Evolutionary conservation across 2,113 vertebrate species (phyloP), one percentile per base, ranked within the genome.

Genomic region (Ciconia stormi): DNA sequence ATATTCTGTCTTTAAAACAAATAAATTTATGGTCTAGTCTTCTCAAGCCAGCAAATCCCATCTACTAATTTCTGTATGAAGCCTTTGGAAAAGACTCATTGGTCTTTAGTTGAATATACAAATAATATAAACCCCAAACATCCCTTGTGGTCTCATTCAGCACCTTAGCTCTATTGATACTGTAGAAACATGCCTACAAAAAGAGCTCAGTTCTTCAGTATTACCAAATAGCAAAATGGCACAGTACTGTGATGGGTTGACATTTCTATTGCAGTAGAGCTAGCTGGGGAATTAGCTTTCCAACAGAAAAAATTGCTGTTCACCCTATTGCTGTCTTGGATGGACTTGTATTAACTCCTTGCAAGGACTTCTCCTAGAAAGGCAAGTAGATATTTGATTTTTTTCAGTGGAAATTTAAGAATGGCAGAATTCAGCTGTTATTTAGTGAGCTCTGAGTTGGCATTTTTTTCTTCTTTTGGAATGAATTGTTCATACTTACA

Each of bases 1-100:
- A 92, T 78, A 89, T 46, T 81, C 50, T 94, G 63, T 42, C 83
- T 81, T 65, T 88, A 92, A 90, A 94, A 82, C 19, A 73, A 89
- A 73, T 29, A 29, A 7, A 46, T 85, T 36, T 82, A 27, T 89
- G 87, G n/a, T 72, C 79, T 83, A 55, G 44, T 69, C 40, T 79
- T 95, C 34, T 91, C 74, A 90, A 90, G 59, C 66, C 27, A 62
- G 62, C 6, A 94, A 66, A 66, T 90, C 49, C 78, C 40, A 82
- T 32, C 63, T 85, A 22, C 84, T 82, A 56, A 89, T 93, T 94
- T 87, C 66, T 93, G 3, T 38, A 32, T 47, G 58, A 87, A 90
- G 44, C 62, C 17, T 69, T 91, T 94, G 62, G 52, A 82, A 82
- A 94, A 80, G 34, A 49, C 44, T 94, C 23, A 32, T n/a, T 56